Conservation (phyloP, 2,113 vertebrate species). For the Syngnathoides biaculeatus region DNA sequence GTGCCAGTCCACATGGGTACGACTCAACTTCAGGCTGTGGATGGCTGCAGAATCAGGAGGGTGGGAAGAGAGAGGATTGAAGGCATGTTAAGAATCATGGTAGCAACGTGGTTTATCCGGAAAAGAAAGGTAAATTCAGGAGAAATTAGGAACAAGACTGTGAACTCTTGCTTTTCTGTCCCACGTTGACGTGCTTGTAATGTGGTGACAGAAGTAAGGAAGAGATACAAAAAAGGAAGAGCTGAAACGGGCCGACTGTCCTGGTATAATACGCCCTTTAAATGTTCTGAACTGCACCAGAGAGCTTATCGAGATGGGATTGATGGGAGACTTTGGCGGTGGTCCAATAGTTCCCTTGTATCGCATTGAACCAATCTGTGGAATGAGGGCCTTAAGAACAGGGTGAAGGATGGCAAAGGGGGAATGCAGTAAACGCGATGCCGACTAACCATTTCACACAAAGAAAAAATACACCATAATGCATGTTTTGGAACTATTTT, state of each 20-base stretch:
- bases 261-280: conserved; percentile 33
- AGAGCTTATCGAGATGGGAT: conserved; percentile 23
- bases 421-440: conserved; percentile 10
- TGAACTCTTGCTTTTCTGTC: conserved; percentile 55
- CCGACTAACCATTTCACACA: not conserved
- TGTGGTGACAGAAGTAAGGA: conserved; percentile 17
- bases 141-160: conserved; percentile 32
- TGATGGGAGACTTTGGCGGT: conserved; percentile 21
- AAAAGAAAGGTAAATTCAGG: not conserved
- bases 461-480: not conserved
- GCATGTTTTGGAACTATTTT: not conserved
- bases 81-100: conserved; percentile 12
- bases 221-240: conserved; percentile 23
- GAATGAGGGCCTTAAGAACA: conserved; percentile 30
- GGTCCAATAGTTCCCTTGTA: conserved; percentile 26
- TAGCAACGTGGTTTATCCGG: not conserved
- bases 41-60: conserved; percentile 72
- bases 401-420: conserved; percentile 9
- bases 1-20: conserved; percentile 96
- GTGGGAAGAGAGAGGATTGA: conserved; percentile 19
- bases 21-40: conserved; percentile 90
- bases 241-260: conserved; percentile 38
- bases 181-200: not conserved
- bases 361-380: conserved; percentile 26
- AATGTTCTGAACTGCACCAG: conserved; percentile 27